Evolutionary conservation across 2,113 vertebrate genomes (phyloP).

Genomic region (Dasyurus viverrinus): DNA sequence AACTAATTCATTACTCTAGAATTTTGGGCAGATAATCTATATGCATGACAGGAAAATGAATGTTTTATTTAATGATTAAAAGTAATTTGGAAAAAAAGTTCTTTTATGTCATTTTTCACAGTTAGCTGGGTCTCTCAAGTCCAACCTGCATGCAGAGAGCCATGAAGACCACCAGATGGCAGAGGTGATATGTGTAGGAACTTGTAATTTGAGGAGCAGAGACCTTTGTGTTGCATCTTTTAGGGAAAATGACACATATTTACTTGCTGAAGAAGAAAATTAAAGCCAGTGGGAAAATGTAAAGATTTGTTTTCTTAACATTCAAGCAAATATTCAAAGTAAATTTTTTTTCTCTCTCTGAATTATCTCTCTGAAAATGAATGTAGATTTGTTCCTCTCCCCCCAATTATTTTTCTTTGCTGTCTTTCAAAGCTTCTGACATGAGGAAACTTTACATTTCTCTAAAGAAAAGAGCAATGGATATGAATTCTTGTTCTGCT

Average conservation of each 20-base stretch:
- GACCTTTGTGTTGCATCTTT: not conserved
- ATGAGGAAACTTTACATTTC: not conserved
- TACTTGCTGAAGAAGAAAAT: not conserved
- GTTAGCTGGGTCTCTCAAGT: not conserved
- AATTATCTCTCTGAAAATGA: not conserved
- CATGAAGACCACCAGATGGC: constrained; percentile 65
- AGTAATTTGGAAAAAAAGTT: not conserved
- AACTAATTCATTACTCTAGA: not conserved
- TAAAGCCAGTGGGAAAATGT: constrained; percentile 16
- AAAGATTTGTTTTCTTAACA: not conserved
- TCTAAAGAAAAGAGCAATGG: not conserved
- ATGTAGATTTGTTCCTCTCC: not conserved
- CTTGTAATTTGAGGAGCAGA: too few species aligned
- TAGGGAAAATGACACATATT: not conserved
- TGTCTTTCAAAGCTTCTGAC: not conserved
- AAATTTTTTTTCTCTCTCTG: not conserved
- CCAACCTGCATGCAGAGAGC: not conserved
- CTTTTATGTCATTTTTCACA: not conserved
- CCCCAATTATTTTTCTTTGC: not conserved
- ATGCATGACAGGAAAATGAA: not conserved
- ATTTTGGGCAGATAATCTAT: not conserved
- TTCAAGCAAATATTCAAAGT: constrained; percentile 23
- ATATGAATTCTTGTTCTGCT: not conserved
- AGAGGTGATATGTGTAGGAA: not conserved
- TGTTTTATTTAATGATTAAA: constrained; percentile 16